These are phyloP conservation scores for Chromoteleia sp. DNA, from an alignment of 2,888 invertebrate genomes.

Conservation along the genomic window DNA sequence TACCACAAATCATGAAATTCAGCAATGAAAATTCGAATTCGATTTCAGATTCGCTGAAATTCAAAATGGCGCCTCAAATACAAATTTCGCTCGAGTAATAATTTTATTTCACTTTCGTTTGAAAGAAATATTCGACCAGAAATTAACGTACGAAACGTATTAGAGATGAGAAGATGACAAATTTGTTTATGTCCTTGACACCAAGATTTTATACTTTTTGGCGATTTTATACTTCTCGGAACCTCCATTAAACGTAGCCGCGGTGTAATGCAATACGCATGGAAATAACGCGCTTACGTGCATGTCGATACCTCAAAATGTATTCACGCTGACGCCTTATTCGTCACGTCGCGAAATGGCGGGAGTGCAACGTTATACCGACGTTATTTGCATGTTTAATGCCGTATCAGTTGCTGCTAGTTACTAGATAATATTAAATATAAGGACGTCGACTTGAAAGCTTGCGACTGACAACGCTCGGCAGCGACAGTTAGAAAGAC, in stretches of 20 bases:
- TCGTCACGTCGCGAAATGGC: slow-evolving; percentile 73
- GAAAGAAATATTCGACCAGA: no score
- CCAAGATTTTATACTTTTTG: no score
- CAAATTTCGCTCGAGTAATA: no score
- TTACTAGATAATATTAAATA: slow-evolving; percentile 75
- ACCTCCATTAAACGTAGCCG: slow-evolving; percentile 8
- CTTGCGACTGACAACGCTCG: slow-evolving; percentile 52
- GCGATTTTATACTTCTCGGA: no score
- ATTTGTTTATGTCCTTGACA: no score
- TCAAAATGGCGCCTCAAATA: no score
- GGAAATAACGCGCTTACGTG: slow-evolving; percentile 75
- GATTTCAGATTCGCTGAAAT: no score
- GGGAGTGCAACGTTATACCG: slow-evolving; percentile 76
- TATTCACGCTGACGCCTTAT: slow-evolving; percentile 77
- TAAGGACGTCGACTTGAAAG: slow-evolving; percentile 65
- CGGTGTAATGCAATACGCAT: slow-evolving; percentile 38
- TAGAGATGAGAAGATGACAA: no score
- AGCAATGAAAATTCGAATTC: no score
- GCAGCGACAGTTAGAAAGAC: slow-evolving; percentile 52
- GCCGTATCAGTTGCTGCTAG: slow-evolving; percentile 76
- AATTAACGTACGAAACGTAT: no score
- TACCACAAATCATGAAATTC: no score
- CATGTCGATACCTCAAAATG: slow-evolving; percentile 82
- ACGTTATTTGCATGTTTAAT: slow-evolving; percentile 81
- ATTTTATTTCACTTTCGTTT: no score